Evolutionary conservation across 2,797 vertebrate species (phyloP), one percentile per base, ranked within the genome.

Genomic region (Enteromius thamalakanensis): DNA sequence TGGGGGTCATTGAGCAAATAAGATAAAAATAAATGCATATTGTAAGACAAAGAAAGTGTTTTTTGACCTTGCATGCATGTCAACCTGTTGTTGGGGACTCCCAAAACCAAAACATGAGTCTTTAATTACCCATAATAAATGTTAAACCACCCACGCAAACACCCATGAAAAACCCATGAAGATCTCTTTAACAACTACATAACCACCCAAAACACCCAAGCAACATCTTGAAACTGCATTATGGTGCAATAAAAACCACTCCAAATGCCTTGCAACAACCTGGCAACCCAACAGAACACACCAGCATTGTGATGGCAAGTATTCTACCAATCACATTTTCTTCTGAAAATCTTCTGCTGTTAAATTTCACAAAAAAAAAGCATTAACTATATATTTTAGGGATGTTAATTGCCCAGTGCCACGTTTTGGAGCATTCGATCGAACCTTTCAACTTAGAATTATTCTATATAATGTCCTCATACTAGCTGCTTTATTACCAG

Each of bases 381-480:
- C 23, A 32, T 55, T 69, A 23, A 45, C 32, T 23, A 42, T 40
- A 29, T 4, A 42, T 74, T 82, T 75, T 10, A 55, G 11, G 1
- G 32, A 19, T 3, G n/a, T 29, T 45, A 15, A 26, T 65, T 65
- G n/a, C 19, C 62, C 2, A 1, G 0, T 69, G 45, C 21, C 60
- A 67, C 19, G 47, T 4, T 32, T 42, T 68, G 26, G 37, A 60
- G 40, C 49, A 60, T 83, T 60, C 1, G 12, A n/a, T 70, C 15
- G 1, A 15, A 53, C 6, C 60, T 67, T 82, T 82, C 21, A 3
- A 21, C 21, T 67, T 19, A 51, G 5, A 42, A 21, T 78, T 76
- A 51, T 67, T 26, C 42, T 19, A 65, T 21, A 67, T 19, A 62
- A n/a, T 47, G 51, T 82, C 76, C 21, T 45, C 37, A 82, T 76